Evolutionary conservation across 2,113 vertebrate species (phyloP).

Genomic region (Cepphus grylle): DNA sequence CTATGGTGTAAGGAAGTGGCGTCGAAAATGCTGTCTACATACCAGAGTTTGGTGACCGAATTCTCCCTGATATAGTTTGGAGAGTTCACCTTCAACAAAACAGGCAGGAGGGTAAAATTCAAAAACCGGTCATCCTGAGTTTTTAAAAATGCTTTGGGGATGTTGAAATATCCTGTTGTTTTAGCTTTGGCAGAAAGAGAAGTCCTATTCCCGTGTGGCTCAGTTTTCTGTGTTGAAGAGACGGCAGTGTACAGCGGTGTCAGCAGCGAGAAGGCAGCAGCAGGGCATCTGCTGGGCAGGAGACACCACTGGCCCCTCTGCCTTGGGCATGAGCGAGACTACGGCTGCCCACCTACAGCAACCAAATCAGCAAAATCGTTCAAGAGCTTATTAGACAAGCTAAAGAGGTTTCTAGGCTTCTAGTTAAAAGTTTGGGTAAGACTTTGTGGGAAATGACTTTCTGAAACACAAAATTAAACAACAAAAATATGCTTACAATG

Average conservation of each 20-base stretch:
- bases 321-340: neutral
- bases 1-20: neutral
- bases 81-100: neutral
- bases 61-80: neutral
- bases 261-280: neutral
- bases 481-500: neutral
- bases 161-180: neutral
- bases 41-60: neutral
- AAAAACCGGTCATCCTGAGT: neutral
- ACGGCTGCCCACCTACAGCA: neutral
- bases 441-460: neutral
- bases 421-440: neutral
- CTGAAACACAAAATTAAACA: neutral
- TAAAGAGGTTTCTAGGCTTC: neutral
- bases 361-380: neutral
- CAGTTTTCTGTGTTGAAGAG: neutral
- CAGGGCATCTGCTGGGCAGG: neutral
- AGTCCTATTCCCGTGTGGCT: neutral
- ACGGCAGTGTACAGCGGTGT: rapidly evolving
- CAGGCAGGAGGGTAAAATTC: neutral
- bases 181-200: neutral
- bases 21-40: neutral
- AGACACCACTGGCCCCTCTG: neutral
- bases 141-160: neutral
- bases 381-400: neutral